These are phyloP conservation scores for Linnaemya vulpina DNA, from an alignment of 2,888 invertebrate genomes.

Conservation along the genomic window DNA sequence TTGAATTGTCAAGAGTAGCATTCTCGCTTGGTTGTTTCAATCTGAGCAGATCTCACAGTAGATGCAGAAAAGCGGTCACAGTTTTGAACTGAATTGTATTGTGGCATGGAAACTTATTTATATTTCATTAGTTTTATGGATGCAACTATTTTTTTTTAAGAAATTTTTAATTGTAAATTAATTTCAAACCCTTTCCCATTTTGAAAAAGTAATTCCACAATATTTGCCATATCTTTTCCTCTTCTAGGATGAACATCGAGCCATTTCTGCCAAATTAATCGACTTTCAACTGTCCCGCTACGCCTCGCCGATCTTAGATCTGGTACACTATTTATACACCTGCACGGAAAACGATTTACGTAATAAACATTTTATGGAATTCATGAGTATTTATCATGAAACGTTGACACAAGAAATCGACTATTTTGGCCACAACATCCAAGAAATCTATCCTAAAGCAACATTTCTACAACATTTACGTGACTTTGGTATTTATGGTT, in stretches of 20 bases:
- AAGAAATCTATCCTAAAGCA: conserved; percentile 75
- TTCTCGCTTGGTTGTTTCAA: no score
- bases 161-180: no score
- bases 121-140: no score
- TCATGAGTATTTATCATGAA: conserved; percentile 77
- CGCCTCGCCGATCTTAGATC: conserved; percentile 78
- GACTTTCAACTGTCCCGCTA: conserved; percentile 81
- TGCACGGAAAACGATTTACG: conserved; percentile 79
- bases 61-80: no score
- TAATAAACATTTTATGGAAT: conserved; percentile 76
- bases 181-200: no score
- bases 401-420: conserved; percentile 73
- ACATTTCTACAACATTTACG: conserved; percentile 76
- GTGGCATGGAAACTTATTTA: no score
- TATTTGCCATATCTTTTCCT: conserved; percentile 6
- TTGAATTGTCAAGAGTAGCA: no score
- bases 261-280: conserved; percentile 77
- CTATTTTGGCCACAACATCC: conserved; percentile 73
- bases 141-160: no score
- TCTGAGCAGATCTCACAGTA: no score
- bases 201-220: no score
- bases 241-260: conserved; percentile 64
- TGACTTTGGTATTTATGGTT: conserved; percentile 77
- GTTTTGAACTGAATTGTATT: no score
- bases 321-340: conserved; percentile 78